These are phyloP conservation scores for Actenoides hombroni DNA, from an alignment of 2,113 vertebrate species.

Conservation along the genomic window DNA sequence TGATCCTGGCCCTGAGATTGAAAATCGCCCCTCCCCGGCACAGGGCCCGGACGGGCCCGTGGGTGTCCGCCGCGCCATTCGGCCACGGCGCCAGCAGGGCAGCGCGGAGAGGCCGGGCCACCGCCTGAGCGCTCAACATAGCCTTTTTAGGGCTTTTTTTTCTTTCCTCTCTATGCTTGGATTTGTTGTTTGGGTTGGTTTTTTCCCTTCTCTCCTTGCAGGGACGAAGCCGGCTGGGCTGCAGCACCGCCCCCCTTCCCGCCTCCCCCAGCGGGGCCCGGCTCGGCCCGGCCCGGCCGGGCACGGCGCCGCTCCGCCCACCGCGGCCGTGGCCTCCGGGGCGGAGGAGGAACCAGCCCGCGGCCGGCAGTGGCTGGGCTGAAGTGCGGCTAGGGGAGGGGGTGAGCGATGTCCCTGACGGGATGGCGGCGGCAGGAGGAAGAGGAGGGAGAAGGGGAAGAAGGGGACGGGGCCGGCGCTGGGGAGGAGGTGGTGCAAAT, in stretches of 20 bases:
- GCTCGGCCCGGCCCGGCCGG: not conserved
- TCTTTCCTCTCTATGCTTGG: not conserved
- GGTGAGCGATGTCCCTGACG: not conserved
- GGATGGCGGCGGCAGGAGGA: not conserved
- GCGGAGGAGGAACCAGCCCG: not conserved
- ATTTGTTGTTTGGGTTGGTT: too few relatives aligned
- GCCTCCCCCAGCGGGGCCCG: not conserved
- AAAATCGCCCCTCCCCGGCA: not conserved
- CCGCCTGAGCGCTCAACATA: not conserved
- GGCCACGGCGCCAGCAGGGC: not conserved
- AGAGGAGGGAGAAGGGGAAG: not conserved
- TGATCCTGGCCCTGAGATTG: not conserved
- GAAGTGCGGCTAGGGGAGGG: not conserved
- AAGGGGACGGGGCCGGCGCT: not conserved
- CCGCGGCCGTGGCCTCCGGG: not conserved
- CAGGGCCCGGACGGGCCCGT: not conserved
- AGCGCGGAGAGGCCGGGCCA: not conserved
- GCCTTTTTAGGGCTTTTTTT: constrained; percentile 54
- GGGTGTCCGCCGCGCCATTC: not conserved
- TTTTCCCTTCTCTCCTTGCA: not conserved
- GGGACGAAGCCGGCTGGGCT: not conserved
- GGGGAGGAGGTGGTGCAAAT: constrained; percentile 87
- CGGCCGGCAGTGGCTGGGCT: not conserved
- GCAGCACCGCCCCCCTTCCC: not conserved
- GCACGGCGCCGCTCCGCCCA: not conserved